Evolutionary conservation across 2,113 vertebrate species (phyloP), one percentile per base, ranked within the genome.

Genomic region (Sterna hirundo): DNA sequence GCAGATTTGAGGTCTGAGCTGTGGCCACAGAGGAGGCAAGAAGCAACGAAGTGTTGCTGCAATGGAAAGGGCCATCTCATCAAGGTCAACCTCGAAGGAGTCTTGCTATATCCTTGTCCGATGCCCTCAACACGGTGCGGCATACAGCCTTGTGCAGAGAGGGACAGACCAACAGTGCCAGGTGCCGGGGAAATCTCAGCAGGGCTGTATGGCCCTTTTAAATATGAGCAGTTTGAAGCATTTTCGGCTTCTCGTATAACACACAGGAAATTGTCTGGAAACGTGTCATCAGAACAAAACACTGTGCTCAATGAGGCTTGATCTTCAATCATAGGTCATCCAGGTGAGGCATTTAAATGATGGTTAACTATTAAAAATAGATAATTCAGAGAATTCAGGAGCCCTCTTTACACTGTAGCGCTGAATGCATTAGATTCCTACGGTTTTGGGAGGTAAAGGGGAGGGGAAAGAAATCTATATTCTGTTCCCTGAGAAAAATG

Each of bases 291-390:
- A 82, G 89, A 80, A 93, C 81, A 91, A 93, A 97, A 94, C 62
- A 57, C 30, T 79, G 21, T 93, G 61, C 77, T 93, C 91, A 95
- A 77, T 85, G 89, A 94, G 89, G 89, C 93, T 95, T 94, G 78
- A 74, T 94, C 84, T 93, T 96, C 93, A 94, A 88, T 82, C 89
- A 77, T 3, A 83, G 91, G 84, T 92, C 93, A 93, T 62, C 58
- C 82, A 97, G 94, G 89, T 97, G 86, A 94, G 64, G 83, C 49
- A 89, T 94, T 93, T 93, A 95, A 95, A 91, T 95, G 61, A 94
- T 27, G 54, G 65, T 69, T 93, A 95, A 91, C 91, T 94, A 94
- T 85, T 95, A 94, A 94, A 96, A 91, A 96, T 91, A 96, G 93
- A 93, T 97, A 96, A 96, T 95, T 94, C 86, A 95, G 66, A 72